phyloP scores from a whole-genome alignment of 2,888 invertebrate genomes.

The Colletes collaris region DNA sequence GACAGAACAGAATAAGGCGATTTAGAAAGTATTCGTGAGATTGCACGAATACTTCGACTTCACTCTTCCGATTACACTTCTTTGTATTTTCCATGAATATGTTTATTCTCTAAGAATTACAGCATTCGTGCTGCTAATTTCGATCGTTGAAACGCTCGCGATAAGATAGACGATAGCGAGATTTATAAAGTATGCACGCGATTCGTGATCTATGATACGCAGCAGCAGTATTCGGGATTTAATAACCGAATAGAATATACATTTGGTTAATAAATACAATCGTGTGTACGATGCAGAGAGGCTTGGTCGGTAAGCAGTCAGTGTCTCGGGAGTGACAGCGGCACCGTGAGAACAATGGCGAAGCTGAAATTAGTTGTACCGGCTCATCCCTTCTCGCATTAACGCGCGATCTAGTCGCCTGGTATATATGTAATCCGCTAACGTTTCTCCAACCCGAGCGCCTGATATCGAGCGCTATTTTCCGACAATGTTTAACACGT shows the following conservation, averaged over 20 bases:
- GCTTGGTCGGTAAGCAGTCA: slow-evolving; percentile 39
- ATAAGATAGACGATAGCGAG: background rate
- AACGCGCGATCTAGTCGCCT: slow-evolving; percentile 59
- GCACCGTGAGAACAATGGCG: slow-evolving; percentile 59
- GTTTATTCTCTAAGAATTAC: no score
- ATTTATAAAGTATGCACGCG: background rate
- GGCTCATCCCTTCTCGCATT: slow-evolving; percentile 61
- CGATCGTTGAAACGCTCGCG: background rate
- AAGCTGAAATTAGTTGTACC: slow-evolving; percentile 63
- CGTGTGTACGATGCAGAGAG: slow-evolving; percentile 10
- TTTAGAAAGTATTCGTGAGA: no score
- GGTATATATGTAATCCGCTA: slow-evolving; percentile 57
- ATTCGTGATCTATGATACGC: slow-evolving; percentile 5
- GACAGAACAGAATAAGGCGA: no score
- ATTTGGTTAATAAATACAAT: slow-evolving; percentile 47
- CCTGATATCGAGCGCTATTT: slow-evolving; percentile 57
- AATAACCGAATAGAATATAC: slow-evolving; percentile 35
- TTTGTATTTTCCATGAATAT: no score
- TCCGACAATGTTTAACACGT: slow-evolving; percentile 57
- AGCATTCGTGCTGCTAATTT: no score
- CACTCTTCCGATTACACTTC: no score
- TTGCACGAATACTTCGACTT: no score
- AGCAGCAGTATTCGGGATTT: slow-evolving; percentile 12
- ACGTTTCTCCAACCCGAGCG: slow-evolving; percentile 54
- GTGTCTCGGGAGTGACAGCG: slow-evolving; percentile 55